phyloP scores from a whole-genome alignment of 2,797 vertebrate genomes.

The Lagocephalus sceleratus region DNA sequence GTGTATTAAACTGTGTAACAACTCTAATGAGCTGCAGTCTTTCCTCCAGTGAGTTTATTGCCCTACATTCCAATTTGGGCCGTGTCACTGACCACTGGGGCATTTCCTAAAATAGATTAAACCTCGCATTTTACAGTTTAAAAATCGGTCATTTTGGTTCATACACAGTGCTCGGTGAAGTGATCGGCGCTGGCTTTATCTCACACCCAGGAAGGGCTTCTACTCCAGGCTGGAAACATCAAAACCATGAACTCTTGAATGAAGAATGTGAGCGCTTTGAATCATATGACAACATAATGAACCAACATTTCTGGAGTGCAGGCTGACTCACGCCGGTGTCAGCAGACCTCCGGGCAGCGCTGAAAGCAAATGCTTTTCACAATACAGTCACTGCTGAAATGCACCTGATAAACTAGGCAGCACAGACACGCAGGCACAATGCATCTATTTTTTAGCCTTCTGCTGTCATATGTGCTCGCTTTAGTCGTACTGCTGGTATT shows the following conservation, averaged over 20 bases:
- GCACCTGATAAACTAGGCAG: slow-evolving; percentile 21
- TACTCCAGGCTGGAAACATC: not conserved
- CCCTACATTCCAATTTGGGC: slow-evolving; percentile 66
- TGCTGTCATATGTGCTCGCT: slow-evolving; percentile 7
- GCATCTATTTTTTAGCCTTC: slow-evolving; percentile 44
- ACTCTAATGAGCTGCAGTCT: slow-evolving; percentile 61
- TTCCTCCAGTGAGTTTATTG: slow-evolving; percentile 65
- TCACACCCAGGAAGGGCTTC: too few species aligned
- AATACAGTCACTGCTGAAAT: slow-evolving; percentile 29
- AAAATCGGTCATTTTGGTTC: not conserved
- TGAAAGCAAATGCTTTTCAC: slow-evolving; percentile 23
- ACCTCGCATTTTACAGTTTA: slow-evolving; percentile 34
- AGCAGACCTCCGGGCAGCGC: not conserved
- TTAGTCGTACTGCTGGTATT: slow-evolving; percentile 4
- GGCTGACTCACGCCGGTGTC: slow-evolving; percentile 4
- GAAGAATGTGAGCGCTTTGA: not conserved
- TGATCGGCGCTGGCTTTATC: too few species aligned
- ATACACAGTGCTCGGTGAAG: not conserved
- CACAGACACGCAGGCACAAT: slow-evolving; percentile 33
- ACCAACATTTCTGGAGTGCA: not conserved
- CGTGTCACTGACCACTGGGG: slow-evolving; percentile 61
- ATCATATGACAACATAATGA: slow-evolving; percentile 1
- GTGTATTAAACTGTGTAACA: slow-evolving; percentile 61
- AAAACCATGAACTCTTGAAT: not conserved
- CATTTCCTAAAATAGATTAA: slow-evolving; percentile 59